Evolutionary conservation across 2,113 vertebrate species (phyloP).

Genomic region (Solenodon paradoxus): DNA sequence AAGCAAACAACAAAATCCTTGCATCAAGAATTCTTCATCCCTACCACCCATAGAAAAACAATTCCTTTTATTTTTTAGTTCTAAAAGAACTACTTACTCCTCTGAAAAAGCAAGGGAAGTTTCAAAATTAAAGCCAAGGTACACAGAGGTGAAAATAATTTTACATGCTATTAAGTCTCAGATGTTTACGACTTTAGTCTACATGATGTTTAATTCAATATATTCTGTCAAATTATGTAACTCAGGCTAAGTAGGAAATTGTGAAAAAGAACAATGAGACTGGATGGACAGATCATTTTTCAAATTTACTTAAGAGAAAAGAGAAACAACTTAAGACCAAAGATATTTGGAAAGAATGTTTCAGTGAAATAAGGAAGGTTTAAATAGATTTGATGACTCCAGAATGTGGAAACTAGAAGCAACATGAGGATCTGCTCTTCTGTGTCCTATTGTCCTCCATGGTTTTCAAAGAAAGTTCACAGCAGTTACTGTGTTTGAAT

Average conservation of each 20-base stretch:
- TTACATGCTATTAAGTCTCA: background rate
- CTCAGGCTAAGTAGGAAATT: background rate
- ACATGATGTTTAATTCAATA: background rate
- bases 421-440: background rate
- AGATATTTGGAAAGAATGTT: background rate
- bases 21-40: background rate
- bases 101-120: background rate
- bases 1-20: background rate
- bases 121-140: slow-evolving; percentile 4
- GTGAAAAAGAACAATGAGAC: background rate
- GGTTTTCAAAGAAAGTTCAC: background rate
- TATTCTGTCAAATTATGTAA: slow-evolving; percentile 2
- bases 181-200: slow-evolving; percentile 15
- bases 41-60: background rate
- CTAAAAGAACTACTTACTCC: background rate
- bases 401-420: background rate
- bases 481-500: background rate
- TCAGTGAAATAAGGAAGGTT: background rate
- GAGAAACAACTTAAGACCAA: background rate
- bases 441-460: fast-evolving
- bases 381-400: background rate
- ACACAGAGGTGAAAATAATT: background rate
- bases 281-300: background rate
- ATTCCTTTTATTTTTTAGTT: background rate
- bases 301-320: slow-evolving; percentile 2